phyloP scores from a whole-genome alignment of 2,888 invertebrate genomes.

The Orthosia incerta region DNA sequence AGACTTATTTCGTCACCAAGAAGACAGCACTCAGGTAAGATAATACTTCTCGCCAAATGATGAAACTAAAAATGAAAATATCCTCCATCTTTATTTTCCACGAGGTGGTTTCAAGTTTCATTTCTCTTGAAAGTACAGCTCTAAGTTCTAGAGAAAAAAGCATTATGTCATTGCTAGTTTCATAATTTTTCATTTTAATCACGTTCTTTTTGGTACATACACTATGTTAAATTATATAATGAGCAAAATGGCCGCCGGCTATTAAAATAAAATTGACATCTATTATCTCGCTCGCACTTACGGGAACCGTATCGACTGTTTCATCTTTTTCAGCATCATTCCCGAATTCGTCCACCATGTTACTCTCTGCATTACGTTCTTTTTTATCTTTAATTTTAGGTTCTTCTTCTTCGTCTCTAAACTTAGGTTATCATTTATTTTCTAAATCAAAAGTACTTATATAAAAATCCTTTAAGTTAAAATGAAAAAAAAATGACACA shows the following conservation, averaged over 20 bases:
- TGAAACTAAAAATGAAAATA: constrained; percentile 6
- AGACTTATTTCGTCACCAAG: constrained; percentile 39
- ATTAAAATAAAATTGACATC: constrained; percentile 73
- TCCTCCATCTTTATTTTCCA: constrained; percentile 25
- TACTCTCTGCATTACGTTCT: constrained; percentile 10
- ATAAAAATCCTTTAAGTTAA: constrained; percentile 27
- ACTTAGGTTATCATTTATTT: constrained; percentile 19
- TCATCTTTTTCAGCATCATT: constrained; percentile 61
- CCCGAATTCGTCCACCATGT: constrained; percentile 38
- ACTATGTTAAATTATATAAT: constrained; percentile 49
- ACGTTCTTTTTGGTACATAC: constrained; percentile 1
- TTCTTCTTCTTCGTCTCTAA: constrained; percentile 20
- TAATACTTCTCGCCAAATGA: background rate
- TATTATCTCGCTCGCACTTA: constrained; percentile 84
- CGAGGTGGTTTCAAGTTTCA: constrained; percentile 8
- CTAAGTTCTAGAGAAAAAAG: background rate
- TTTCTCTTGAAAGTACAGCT: background rate
- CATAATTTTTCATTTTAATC: background rate
- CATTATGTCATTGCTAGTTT: background rate
- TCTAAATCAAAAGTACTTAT: background rate
- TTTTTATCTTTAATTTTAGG: constrained; percentile 11
- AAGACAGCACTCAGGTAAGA: constrained; percentile 64
- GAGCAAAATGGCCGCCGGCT: constrained; percentile 62
- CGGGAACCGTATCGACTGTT: constrained; percentile 62
- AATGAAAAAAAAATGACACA: constrained; percentile 32